Evolutionary conservation across 2,113 vertebrate genomes (phyloP), one percentile per base, ranked within the genome.

Genomic region (Peromyscus maniculatus): DNA sequence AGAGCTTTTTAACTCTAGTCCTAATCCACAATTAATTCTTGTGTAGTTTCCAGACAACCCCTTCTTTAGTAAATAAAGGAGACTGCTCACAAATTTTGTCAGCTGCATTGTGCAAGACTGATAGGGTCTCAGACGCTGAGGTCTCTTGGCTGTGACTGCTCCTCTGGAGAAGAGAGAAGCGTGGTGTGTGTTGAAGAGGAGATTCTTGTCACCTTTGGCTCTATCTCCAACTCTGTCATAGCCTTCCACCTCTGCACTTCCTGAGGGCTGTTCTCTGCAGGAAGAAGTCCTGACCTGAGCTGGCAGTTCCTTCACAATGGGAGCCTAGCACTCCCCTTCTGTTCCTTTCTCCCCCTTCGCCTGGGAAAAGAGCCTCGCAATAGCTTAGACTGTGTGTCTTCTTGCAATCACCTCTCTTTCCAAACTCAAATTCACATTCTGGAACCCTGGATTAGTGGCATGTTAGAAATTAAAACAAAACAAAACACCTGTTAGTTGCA

Each of bases 1-100:
- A 75, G 64, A 92, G 11, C 62, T 90, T 31, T 96, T 96, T 89
- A 72, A 78, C 36, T 82, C 62, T 84, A 87, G 95, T 91, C 57
- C 24, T 72, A 79, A 75, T 89, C 94, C 95, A 79, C 39, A 89
- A 71, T 94, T 55, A 89, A 72, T 66, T 77, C 39, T 66, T 78
- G 86, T 72, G n/a, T 82, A 74, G 55, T 86, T 94, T 92, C 77
- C 10, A 96, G 87, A 66, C 39, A 75, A 64, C 89, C 82, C 12
- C 78, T 89, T 95, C 93, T 91, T 78, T 86, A 74, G 13, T 79
- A 84, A 67, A 13, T 78, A 91, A 86, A 72, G 19, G 46, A 57
- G 39, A 64, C 43, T 55, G 91, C 69, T 87, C 55, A 91, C 57
- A 46, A 84, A 77, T 69, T 88, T 78, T 87, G 86, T 83, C 89